Conservation (phyloP, 2,797 vertebrate genomes). For the Loris lydekkerianus region DNA sequence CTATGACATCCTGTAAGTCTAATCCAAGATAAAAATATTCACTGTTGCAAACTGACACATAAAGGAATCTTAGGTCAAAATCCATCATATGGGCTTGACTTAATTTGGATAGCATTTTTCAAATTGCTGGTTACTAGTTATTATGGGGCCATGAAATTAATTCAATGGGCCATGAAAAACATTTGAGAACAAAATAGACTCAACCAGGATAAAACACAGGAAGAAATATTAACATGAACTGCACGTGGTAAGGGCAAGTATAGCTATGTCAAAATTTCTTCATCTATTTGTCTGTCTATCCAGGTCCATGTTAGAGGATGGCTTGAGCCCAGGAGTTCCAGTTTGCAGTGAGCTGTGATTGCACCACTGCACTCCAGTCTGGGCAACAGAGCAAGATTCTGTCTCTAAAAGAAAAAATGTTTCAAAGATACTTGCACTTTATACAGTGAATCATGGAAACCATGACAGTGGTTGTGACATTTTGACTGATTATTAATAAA, state of each 20-base stretch:
- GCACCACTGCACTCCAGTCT: not conserved
- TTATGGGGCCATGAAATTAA: not conserved
- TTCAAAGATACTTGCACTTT: not conserved
- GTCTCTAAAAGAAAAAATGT: not conserved
- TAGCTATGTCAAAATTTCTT: not conserved
- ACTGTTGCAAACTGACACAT: not conserved
- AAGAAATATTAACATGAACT: not conserved
- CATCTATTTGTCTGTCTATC: not conserved
- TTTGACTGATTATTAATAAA: conserved; percentile 1
- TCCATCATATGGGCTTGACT: not conserved
- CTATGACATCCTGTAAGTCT: not conserved
- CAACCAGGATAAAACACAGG: not conserved
- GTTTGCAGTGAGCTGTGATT: not conserved
- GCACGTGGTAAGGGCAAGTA: not conserved
- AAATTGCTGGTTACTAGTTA: not conserved
- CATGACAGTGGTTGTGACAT: not conserved
- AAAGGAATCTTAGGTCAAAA: conserved; percentile 9
- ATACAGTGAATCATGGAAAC: not conserved
- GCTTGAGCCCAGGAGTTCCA: not conserved
- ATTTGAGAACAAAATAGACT: not conserved
- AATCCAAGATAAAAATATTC: conserved; percentile 31
- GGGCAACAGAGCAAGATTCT: not conserved
- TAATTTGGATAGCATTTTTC: not conserved
- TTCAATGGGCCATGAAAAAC: not conserved
- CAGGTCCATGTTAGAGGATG: not conserved